These are phyloP conservation scores for Cheirogaleus medius DNA, from an alignment of 2,113 vertebrate genomes.

Conservation along the genomic window DNA sequence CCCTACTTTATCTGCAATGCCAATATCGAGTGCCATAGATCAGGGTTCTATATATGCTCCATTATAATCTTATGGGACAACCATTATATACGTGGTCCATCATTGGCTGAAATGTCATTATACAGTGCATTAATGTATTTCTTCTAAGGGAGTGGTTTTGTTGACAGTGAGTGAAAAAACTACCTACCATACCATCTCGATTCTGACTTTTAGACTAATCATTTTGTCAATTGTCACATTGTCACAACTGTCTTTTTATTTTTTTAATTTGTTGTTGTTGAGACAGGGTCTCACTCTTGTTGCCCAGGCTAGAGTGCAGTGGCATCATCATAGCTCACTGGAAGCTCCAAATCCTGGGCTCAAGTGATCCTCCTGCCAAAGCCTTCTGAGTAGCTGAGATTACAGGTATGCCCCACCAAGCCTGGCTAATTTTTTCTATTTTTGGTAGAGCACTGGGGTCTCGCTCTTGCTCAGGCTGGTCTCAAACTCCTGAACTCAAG, in stretches of 20 bases:
- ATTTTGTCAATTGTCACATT: constrained; percentile 12
- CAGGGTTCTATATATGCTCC: not conserved
- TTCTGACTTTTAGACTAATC: constrained; percentile 7
- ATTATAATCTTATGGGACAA: not conserved
- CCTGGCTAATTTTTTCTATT: too few relatives aligned
- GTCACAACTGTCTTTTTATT: not conserved
- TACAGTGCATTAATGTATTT: not conserved
- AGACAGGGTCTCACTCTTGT: too few relatives aligned
- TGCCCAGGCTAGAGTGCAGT: too few relatives aligned
- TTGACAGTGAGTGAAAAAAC: not conserved
- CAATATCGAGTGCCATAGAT: not conserved
- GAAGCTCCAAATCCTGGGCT: too few relatives aligned
- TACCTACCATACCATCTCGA: not conserved
- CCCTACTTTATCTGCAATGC: not conserved
- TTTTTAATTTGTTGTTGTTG: too few relatives aligned
- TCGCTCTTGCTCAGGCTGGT: too few relatives aligned
- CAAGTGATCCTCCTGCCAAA: too few relatives aligned
- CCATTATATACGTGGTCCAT: not conserved
- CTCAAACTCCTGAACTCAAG: too few relatives aligned
- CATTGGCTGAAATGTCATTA: not conserved
- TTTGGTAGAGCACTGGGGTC: too few relatives aligned
- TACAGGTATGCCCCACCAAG: too few relatives aligned
- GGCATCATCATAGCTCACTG: too few relatives aligned
- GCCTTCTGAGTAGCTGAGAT: too few relatives aligned
- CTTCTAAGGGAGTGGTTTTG: not conserved